Evolutionary conservation across 2,888 invertebrate genomes (phyloP), one percentile per base, ranked within the genome.

Genomic region (Eurytoma adleriae): DNA sequence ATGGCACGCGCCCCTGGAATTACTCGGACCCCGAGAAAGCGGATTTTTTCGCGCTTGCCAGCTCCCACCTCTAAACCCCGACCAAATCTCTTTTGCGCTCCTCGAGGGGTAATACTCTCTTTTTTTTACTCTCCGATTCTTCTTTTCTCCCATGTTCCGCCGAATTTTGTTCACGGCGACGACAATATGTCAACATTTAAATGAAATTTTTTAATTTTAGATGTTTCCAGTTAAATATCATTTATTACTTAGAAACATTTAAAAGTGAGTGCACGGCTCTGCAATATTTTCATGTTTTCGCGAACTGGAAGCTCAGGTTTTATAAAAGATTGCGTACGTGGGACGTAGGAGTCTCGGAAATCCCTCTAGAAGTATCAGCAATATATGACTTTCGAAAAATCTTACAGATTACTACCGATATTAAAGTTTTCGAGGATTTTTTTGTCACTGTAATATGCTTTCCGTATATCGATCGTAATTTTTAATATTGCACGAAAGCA

Each of bases 1-100:
- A 4, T 14, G 4, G 5, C 27, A 16, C 27, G 61, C 20, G 56
- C 56, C 18, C 13, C 7, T 7, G 10, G 40, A 10, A 40, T 24
- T 2, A 24, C 2, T 2, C 24, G 24, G 24, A 24, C 24, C 24
- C 2, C 24, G 24, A 2, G 50, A 71, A 54, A 75, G 54, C 52
- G 48, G 56, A 56, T 64, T 48, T 74, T 73, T 66, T 66, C 57
- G 73, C 66, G 48, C 73, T 74, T 66, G 48, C 73, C 20, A 20
- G 64, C 64, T 73, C 56, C 12, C 4, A 3, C 48, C 30, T 20
- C 16, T 66, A 64, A 73, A 56, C 54, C 64, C 50, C 40, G 50
- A 10, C 27, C 62, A 54, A 72, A 72, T 62, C 18, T 18, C 10
- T 18, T 18, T 12, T 18, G 13, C 40, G n/a, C 5, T n/a, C 48